A percentile compares a stretch with the other conserved stretches of the same genome.
These are phyloP conservation scores for Petrolisthes cinctipes DNA, from an alignment of 2,888 invertebrate species.

Conservation along the genomic window DNA sequence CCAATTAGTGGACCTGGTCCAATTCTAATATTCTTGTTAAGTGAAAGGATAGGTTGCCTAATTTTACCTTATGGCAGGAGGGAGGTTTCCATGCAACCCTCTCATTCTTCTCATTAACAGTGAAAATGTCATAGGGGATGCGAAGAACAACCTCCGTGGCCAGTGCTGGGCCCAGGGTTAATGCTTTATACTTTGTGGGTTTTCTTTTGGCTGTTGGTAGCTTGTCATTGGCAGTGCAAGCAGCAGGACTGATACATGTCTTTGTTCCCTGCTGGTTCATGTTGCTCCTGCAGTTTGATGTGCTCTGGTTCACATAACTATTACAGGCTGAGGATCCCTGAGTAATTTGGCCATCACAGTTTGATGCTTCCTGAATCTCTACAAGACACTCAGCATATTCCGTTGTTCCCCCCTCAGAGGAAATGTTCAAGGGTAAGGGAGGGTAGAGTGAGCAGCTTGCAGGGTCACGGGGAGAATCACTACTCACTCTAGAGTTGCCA, in stretches of 20 bases:
- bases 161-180: constrained; percentile 53
- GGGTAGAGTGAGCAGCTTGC: not conserved
- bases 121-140: constrained; percentile 52
- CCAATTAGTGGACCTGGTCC: too few species aligned
- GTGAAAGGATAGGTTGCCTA: not conserved
- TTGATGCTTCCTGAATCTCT: constrained; percentile 42
- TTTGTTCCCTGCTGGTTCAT: not conserved
- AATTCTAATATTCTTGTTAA: not conserved
- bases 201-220: constrained; percentile 31
- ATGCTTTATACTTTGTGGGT: constrained; percentile 36
- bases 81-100: constrained; percentile 60
- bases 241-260: too few species aligned
- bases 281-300: constrained; percentile 8
- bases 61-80: constrained; percentile 51
- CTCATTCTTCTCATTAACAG: constrained; percentile 52
- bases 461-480: too few species aligned
- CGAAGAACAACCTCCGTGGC: constrained; percentile 37
- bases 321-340: not conserved
- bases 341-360: constrained; percentile 13
- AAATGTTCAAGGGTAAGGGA: not conserved
- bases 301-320: not conserved
- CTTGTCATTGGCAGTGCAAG: too few species aligned
- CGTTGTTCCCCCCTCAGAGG: not conserved
- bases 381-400: constrained; percentile 47
- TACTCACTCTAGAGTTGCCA: too few species aligned